Percentiles rank a stretch among this genome's conserved stretches.
Evolutionary conservation across 2,113 vertebrate genomes (phyloP).

Genomic region (Piaya cayana): DNA sequence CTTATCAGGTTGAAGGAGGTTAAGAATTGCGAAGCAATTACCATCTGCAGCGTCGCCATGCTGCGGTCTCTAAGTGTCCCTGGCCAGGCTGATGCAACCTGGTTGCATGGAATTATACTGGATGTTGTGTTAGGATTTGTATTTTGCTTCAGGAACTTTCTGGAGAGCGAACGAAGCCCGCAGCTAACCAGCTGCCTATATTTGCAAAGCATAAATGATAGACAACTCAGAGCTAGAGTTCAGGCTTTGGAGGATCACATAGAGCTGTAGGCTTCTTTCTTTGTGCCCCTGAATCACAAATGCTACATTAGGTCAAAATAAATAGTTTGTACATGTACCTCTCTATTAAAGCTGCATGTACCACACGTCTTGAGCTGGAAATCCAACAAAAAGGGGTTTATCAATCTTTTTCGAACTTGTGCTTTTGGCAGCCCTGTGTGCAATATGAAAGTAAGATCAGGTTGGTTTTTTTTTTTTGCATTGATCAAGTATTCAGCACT

Average conservation of each 20-base stretch:
- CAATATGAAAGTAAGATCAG: not conserved
- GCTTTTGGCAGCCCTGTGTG: not conserved
- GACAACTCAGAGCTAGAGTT: not conserved
- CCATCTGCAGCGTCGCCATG: not conserved
- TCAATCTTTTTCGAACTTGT: not conserved
- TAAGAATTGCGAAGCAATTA: not conserved
- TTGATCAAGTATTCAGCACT: not conserved
- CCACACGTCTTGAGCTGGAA: not conserved
- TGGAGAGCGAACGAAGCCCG: not conserved
- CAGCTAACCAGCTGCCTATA: not conserved
- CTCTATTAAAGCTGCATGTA: not conserved
- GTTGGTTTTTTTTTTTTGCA: not conserved
- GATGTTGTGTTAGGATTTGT: not conserved
- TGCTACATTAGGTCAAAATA: not conserved
- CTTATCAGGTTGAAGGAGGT: not conserved
- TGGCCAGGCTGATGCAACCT: not conserved
- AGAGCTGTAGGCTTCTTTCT: not conserved
- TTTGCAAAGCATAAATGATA: not conserved
- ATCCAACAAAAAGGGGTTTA: not conserved
- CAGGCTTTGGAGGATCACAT: not conserved
- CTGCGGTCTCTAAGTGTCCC: not conserved
- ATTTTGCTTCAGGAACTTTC: not conserved
- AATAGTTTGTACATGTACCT: not conserved
- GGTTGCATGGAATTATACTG: not conserved
- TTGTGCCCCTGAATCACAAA: not conserved